Base-by-base conservation (phyloP, 2,888 invertebrate genomes). In the Calephelis perditalis region DNA sequence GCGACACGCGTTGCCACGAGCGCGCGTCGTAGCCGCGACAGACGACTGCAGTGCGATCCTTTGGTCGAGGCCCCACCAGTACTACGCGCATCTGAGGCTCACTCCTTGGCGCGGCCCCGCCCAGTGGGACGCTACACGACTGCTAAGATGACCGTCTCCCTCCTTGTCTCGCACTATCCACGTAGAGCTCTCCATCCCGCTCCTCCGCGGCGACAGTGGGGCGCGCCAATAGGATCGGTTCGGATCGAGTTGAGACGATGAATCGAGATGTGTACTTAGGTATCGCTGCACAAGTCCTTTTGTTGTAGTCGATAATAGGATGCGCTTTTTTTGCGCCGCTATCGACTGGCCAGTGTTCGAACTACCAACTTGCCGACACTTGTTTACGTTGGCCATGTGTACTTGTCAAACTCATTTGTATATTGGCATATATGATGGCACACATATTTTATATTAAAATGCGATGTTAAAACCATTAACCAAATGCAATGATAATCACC, bases 11-110 rank as follows among this genome's bases (percentile, higher is more conserved):
- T 76, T 73, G 71, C 76, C 79, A 81, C 88, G 85, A 72, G 84
- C 86, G 87, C 86, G 82, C 86, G 88, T 78, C 76, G 81, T 71
- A 71, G 77, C 79, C 83, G 84, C 89, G 84, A 78, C 85, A 77
- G 84, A 84, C 92, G 92, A 90, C 90, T 89, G 90, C 89, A 90
- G 86, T 92, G 91, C 88, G 88, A 86, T 88, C 92, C 86, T 89
- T 87, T 88, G 90, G 79, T 78, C 86, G 86, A 83, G 86, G 84
- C 91, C 92, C 92, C 92, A 91, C 92, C 92, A 91, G 86, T 91
- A 86, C 91, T 86, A 84, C 89, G 92, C 92, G 92, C 92, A 92
- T 92, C 92, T 90, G 86, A 91, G 91, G 90, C 88, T 87, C 90
- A 81, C 87, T 90, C 85, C 86, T 84, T 85, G 79, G 82, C 84